Conservation (phyloP, 2,797 vertebrate genomes). For the Aphelocoma californica region DNA sequence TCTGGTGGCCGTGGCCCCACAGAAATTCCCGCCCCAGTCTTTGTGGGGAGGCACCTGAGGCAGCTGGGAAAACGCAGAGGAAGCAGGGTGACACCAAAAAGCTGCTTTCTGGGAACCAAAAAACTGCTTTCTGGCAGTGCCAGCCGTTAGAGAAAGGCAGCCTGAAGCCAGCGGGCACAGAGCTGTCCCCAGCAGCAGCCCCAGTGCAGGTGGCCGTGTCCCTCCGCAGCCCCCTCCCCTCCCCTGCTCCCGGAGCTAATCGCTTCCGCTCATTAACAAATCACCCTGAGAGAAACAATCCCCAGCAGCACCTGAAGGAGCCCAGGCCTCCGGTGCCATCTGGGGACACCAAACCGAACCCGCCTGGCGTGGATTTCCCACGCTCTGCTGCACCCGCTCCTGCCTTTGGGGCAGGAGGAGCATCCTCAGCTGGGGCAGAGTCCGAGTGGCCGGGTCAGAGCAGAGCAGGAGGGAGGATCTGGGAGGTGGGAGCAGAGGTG, state of each 20-base stretch:
- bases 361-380: neutral
- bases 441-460: neutral
- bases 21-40: neutral
- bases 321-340: neutral
- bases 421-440: rapidly evolving
- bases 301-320: neutral
- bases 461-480: neutral
- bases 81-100: neutral
- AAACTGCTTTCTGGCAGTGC: neutral
- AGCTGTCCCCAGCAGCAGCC: neutral
- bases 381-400: neutral
- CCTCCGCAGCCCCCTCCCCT: neutral
- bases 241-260: neutral
- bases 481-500: neutral
- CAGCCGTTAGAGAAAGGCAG: neutral
- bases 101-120: neutral
- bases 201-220: neutral
- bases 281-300: neutral
- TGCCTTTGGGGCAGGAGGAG: neutral
- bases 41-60: rapidly evolving
- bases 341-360: neutral
- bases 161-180: neutral
- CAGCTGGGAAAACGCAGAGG: neutral
- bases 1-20: neutral
- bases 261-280: neutral